Evolutionary conservation across 1,140 invertebrate species (phyloP).

Genomic region (Drosophila navojoa): DNA sequence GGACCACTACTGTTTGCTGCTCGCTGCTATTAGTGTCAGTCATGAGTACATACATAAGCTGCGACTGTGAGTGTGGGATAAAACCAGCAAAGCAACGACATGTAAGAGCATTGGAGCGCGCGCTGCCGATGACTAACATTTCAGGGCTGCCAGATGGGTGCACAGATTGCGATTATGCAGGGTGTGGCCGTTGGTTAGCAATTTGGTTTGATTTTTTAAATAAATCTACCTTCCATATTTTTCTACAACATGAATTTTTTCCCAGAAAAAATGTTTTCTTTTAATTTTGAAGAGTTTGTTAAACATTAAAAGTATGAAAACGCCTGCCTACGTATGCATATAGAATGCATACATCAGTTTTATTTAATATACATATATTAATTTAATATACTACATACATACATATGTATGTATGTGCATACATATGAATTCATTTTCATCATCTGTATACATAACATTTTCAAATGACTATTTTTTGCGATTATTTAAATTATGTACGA

Average conservation of each 20-base stretch:
- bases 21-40: constrained; percentile 50
- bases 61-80: constrained; percentile 47
- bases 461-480: not conserved
- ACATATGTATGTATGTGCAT: not conserved
- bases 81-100: constrained; percentile 45
- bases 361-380: not conserved
- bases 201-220: constrained; percentile 28
- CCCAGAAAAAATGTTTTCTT: not conserved
- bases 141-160: constrained; percentile 46
- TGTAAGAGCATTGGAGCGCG: constrained; percentile 48
- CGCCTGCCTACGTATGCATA: not conserved
- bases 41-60: constrained; percentile 40
- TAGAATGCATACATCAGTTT: not conserved
- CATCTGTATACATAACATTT: not conserved
- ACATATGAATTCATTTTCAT: not conserved
- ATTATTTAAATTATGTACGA: not conserved
- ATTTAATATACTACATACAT: not conserved
- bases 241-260: not conserved
- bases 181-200: constrained; percentile 38
- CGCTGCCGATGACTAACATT: constrained; percentile 52
- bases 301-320: not conserved
- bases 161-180: constrained; percentile 19
- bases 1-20: constrained; percentile 19
- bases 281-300: not conserved
- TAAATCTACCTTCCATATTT: not conserved